Base-by-base conservation (phyloP, 2,888 invertebrate species). In the Rugalucina vietnamica region DNA sequence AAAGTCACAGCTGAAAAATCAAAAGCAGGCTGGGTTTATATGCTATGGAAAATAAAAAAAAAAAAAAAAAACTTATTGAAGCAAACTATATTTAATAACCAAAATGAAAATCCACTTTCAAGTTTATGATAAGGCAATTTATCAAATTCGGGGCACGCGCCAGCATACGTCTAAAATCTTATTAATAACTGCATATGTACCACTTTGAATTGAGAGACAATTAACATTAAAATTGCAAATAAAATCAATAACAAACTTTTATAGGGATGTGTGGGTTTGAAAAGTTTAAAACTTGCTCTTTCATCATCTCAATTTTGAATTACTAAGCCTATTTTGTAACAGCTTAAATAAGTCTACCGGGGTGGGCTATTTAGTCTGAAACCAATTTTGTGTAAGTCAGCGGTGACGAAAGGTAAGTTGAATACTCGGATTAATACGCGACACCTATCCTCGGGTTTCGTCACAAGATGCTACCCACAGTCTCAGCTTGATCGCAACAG, bases 1-100 rank as follows among this genome's bases (percentile, higher is more conserved):
- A 65, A 65, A 21, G 32, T 65, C 65, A 65, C 65, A 65, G 65
- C 32, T 65, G 65, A 65, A 65, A 32, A 18, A 65, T 65, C 65
- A 65, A 65, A 65, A 34, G 21, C 10, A 21, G 18, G 29, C 29
- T 3, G 60, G 29, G 10, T 60, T 60, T 60, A n/a, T n/a, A n/a
- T n/a, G n/a, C n/a, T 65, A 34, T 34, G 32, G 21, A 43, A 32
- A 60, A 65, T 34, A 32, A 10, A 34, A 8, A 34, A 24, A 18
- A 43, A 32, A 60, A 65, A 18, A 32, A 10, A 34, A 8, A 34
- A 24, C 18, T 18, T 34, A 34, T 34, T 34, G 34, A 65, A 65
- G 12, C 34, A 34, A 34, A 18, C 21, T 65, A 65, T 18, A 65
- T 18, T 34, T 34, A 65, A 65, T 34, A 32, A 34, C 21, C n/a